Evolutionary conservation across 2,113 vertebrate genomes (phyloP), one percentile per base, ranked within the genome.

Genomic region (Gobiocypris rarus): DNA sequence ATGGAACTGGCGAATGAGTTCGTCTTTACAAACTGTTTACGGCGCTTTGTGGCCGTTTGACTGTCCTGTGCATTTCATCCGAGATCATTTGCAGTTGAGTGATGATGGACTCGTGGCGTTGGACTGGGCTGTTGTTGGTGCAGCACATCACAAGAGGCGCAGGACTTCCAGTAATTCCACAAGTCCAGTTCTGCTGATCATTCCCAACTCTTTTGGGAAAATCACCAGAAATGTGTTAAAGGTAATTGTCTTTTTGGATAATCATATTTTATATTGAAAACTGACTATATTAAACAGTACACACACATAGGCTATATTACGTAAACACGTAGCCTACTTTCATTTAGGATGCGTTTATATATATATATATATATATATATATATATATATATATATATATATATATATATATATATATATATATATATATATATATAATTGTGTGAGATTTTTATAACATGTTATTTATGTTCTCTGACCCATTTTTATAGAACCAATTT

Each of bases 181-280:
- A 58, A 92, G 92, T 48, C 94, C 95, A 1, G 84, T 96, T 28
- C 92, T 96, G 8, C 91, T 96, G 81, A 92, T 96, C 88, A 92
- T 96, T 43, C 95, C 95, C 14, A 96, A 95, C 90, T 95, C 95
- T 50, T 95, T 95, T 83, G 95, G 95, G 54, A 96, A 93, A 90
- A 94, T 96, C 84, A 96, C 95, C 15, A 90, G 93, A 74, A 96
- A 94, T 87, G 91, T 94, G 58, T 61, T 93, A 8, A 93, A 95
- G 95, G 95, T 95, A 94, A 91, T n/a, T 10, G n/a, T 13, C 8
- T 8, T n/a, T 1, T 34, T 19, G 0, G 17, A 78, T 34, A n/a
- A 7, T 48, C 38, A 38, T 5, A 10, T 41, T 41, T 41, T 61
- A 24, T 61, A 26, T 26, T 61, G 24, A 26, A 61, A 38, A 69